Evolutionary conservation across 2,113 vertebrate species (phyloP).

Genomic region (Tamias sibiricus): DNA sequence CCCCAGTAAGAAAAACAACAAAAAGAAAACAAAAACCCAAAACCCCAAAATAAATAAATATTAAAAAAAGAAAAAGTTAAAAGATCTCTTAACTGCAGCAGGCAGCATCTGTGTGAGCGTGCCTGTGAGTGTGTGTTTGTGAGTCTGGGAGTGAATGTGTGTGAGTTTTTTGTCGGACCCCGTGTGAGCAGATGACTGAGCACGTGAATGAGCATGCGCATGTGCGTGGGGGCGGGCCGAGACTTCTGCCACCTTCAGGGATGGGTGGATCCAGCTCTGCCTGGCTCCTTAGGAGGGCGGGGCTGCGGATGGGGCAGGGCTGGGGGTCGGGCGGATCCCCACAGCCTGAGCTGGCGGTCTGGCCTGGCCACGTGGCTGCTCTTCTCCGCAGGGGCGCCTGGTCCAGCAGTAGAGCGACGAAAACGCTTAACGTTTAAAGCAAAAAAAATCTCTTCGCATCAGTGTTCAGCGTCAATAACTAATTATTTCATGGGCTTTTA

Average conservation of each 20-base stretch:
- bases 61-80: too few species aligned
- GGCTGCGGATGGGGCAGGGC: too few species aligned
- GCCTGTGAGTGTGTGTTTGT: too few species aligned
- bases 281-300: neutral
- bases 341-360: neutral
- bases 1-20: too few species aligned
- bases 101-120: neutral
- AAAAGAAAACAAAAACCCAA: too few species aligned
- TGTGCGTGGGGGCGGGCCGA: neutral
- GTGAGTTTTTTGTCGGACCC: too few species aligned
- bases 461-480: neutral
- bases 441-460: neutral
- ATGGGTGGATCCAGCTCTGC: neutral
- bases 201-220: neutral
- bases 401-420: neutral
- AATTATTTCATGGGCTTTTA: neutral
- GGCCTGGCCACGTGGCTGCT: neutral
- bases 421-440: neutral
- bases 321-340: accelerated
- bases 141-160: neutral
- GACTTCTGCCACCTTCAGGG: neutral
- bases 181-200: too few species aligned
- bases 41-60: too few species aligned
- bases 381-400: neutral
- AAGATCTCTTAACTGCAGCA: too few species aligned